Conservation (phyloP, 2,888 invertebrate genomes). For the Tubulanus polymorphus region DNA sequence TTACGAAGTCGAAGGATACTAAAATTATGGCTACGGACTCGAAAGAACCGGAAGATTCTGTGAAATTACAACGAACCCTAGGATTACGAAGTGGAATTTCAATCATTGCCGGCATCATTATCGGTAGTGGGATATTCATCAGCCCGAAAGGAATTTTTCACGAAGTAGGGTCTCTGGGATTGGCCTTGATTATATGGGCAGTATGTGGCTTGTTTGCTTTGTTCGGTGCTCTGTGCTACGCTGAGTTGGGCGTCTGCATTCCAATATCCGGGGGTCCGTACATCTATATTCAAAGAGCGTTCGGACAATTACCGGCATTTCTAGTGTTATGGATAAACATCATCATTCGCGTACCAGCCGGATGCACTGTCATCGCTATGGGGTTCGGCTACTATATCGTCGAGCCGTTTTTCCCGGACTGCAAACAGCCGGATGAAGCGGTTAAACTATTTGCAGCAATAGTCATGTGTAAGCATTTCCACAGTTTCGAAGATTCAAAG, state of each 20-base stretch:
- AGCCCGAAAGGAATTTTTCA: slow-evolving; percentile 85
- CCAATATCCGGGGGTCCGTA: slow-evolving; percentile 59
- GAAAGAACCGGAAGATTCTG: too few species aligned
- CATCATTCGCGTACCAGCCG: slow-evolving; percentile 44
- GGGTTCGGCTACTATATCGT: slow-evolving; percentile 48
- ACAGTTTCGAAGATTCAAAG: too few species aligned
- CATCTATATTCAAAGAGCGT: slow-evolving; percentile 55
- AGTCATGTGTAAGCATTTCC: slow-evolving; percentile 43
- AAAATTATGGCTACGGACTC: too few species aligned
- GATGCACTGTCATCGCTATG: slow-evolving; percentile 45
- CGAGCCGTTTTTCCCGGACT: slow-evolving; percentile 40
- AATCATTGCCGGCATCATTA: slow-evolving; percentile 69
- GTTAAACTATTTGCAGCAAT: slow-evolving; percentile 36
- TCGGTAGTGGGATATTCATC: slow-evolving; percentile 93
- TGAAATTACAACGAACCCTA: slow-evolving; percentile 34
- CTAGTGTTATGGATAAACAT: slow-evolving; percentile 48
- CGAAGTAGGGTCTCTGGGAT: slow-evolving; percentile 67
- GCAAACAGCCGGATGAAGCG: slow-evolving; percentile 35
- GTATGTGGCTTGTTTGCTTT: slow-evolving; percentile 74
- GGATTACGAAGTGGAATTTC: slow-evolving; percentile 35
- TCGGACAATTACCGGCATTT: slow-evolving; percentile 48
- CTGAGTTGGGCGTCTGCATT: slow-evolving; percentile 85
- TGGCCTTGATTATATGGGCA: slow-evolving; percentile 84
- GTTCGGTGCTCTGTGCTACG: slow-evolving; percentile 82
- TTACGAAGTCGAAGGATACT: too few species aligned